Base-by-base conservation (phyloP, 1,140 invertebrate genomes). In the Diorhabda sublineata region DNA sequence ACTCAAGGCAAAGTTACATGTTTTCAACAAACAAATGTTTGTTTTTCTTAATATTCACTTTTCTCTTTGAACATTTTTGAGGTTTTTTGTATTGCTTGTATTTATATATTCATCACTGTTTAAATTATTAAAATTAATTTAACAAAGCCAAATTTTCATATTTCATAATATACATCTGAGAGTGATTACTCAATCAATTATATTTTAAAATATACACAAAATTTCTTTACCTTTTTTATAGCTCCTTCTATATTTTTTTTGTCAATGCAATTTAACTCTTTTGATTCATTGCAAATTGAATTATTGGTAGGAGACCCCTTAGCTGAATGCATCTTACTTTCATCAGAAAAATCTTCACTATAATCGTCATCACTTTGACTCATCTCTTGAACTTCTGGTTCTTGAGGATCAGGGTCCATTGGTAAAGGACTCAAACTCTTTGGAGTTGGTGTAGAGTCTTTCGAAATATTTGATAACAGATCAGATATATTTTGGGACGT, bases 381-480 rank as follows among this genome's bases (percentile, higher is more conserved):
- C 5, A 9, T 26, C 5, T 64, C 8, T 43, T 70, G 58, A 6
- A 52, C n/a, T n/a, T 52, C 47, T 9, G 61, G 44, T 44, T 67
- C 64, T 68, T 73, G 68, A 58, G 71, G 68, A 60, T 66, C 52
- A 41, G 68, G 64, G 67, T 77, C 76, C 58, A 74, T 68, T 42
- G 76, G 78, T 57, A 80, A 67, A 41, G 78, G 78, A 69, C 77
- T 80, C 5, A 78, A 44, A 76, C 78, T 79, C 66, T 78, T 81
- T 41, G 78, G 78, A 5, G 78, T 81, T 3, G 78, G 77, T 26
- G 77, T 79, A 2, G 77, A 80, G 61, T 75, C 69, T 57, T 71
- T 73, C 3, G 73, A 73, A 60, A 73, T 61, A 57, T 73, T 70
- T 8, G 73, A 74, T 11, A 74, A 61, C 57, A 79, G 66, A 61